Base-by-base conservation (phyloP, 2,888 invertebrate genomes). In the Catocala nupta region DNA sequence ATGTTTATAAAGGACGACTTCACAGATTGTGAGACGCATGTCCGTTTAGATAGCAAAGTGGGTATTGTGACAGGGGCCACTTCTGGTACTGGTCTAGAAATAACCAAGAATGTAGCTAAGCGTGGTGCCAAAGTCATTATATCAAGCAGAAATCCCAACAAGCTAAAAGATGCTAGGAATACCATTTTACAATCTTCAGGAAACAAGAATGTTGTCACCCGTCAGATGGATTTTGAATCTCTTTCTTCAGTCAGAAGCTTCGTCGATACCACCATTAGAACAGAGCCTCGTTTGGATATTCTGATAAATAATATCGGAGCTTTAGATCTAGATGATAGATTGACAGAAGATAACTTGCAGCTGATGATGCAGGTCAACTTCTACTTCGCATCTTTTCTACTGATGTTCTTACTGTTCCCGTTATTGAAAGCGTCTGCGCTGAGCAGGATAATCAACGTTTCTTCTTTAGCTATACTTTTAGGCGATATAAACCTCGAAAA, bases 401-500 rank as follows among this genome's bases (percentile, higher is more conserved):
- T 92, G 2, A 90, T 92, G 0, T 90, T 81, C 56, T 81, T 92
- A 0, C 63, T 92, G 11, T 87, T 89, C 13, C 91, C 91, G 0
- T 62, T 87, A 4, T 53, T 92, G 11, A 87, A 75, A 63, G 56
- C 71, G 1, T 90, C 91, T 48, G 87, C 89, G 0, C 91, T 90
- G 0, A 89, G 90, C 48, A 82, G 91, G 43, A 65, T 92, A 4
- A 77, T 92, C 12, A 90, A 86, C 55, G 86, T 90, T 0, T 86
- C 90, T 0, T 91, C 92, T 0, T 95, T 96, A 71, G 91, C 96
- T 0, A 96, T 97, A 78, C 94, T 96, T n/a, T 81, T 97, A 1
- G 96, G 97, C 0, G 92, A 95, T 0, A 89, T 97, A 9, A 96
- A 97, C 82, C 80, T 97, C 42, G 95, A 96, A 36, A 96, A 96